phyloP scores from a whole-genome alignment of 2,113 vertebrate species.

The Regulus satrapa region DNA sequence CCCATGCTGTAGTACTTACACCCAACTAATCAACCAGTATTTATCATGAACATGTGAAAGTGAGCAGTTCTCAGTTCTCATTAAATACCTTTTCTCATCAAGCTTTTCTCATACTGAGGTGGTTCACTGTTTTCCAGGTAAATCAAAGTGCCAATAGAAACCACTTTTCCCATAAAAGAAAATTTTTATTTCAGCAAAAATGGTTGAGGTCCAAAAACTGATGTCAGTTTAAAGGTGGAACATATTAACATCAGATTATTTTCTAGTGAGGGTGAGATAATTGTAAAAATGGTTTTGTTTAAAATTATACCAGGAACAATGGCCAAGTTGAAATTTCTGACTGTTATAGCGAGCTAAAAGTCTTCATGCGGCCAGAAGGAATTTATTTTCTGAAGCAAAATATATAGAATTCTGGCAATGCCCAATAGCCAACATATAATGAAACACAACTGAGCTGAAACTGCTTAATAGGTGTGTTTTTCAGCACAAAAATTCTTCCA shows the following conservation, averaged over 20 bases:
- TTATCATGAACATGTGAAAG: background rate
- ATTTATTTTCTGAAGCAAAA: constrained; percentile 12
- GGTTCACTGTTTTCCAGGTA: constrained; percentile 44
- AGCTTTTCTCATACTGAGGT: constrained; percentile 17
- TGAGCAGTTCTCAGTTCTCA: background rate
- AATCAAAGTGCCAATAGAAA: constrained; percentile 61
- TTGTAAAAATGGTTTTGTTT: constrained; percentile 64
- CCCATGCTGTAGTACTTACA: background rate
- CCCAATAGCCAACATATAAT: background rate
- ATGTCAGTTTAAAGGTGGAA: constrained; percentile 60
- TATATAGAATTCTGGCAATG: background rate
- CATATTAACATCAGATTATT: constrained; percentile 13
- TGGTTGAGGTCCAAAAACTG: constrained; percentile 34
- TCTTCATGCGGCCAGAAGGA: background rate
- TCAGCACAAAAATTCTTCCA: background rate
- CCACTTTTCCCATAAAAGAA: constrained; percentile 44
- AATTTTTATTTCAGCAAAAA: constrained; percentile 48
- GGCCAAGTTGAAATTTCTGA: constrained; percentile 43
- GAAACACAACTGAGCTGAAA: constrained; percentile 25
- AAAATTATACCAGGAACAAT: constrained; percentile 42
- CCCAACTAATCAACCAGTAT: background rate
- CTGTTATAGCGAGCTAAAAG: background rate
- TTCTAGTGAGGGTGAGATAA: constrained; percentile 45
- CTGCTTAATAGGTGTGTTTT: background rate
- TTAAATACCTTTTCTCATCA: constrained; percentile 18